These are phyloP conservation scores for Gallinago nigripennis DNA, from an alignment of 2,797 vertebrate genomes.

Conservation along the genomic window DNA sequence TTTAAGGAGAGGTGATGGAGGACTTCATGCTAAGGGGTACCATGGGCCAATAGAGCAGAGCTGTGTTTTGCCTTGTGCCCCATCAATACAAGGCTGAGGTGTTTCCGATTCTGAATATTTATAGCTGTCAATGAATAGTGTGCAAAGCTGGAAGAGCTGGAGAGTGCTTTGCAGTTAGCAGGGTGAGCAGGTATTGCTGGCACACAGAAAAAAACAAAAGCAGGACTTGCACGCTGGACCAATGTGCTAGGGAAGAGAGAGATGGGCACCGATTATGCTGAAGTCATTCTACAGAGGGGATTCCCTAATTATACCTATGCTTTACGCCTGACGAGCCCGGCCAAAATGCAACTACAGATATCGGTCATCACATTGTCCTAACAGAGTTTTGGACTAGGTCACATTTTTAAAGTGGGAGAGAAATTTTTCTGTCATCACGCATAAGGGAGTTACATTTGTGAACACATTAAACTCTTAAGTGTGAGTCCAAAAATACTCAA, in stretches of 20 bases:
- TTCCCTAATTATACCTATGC: neutral
- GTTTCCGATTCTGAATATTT: slow-evolving; percentile 13
- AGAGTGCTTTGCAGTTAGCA: neutral
- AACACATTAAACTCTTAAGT: slow-evolving; percentile 38
- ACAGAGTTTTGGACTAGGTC: neutral
- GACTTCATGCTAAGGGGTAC: neutral
- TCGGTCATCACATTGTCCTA: neutral
- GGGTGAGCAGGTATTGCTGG: neutral
- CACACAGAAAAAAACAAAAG: neutral
- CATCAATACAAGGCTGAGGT: neutral
- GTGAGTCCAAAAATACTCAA: slow-evolving; percentile 8
- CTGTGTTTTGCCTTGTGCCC: neutral
- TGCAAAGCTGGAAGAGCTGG: neutral
- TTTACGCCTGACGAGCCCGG: neutral
- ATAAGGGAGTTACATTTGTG: slow-evolving; percentile 21
- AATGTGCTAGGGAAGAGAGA: neutral
- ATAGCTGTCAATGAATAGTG: neutral
- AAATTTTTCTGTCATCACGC: slow-evolving; percentile 25
- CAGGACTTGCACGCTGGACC: neutral
- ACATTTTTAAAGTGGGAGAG: slow-evolving; percentile 18
- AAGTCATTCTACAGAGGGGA: neutral
- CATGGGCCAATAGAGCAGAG: neutral
- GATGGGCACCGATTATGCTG: neutral
- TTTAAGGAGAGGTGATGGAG: neutral
- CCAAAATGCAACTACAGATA: neutral